These are phyloP conservation scores for Melipona quadrifasciata DNA, from an alignment of 1,140 invertebrate genomes.

Conservation along the genomic window DNA sequence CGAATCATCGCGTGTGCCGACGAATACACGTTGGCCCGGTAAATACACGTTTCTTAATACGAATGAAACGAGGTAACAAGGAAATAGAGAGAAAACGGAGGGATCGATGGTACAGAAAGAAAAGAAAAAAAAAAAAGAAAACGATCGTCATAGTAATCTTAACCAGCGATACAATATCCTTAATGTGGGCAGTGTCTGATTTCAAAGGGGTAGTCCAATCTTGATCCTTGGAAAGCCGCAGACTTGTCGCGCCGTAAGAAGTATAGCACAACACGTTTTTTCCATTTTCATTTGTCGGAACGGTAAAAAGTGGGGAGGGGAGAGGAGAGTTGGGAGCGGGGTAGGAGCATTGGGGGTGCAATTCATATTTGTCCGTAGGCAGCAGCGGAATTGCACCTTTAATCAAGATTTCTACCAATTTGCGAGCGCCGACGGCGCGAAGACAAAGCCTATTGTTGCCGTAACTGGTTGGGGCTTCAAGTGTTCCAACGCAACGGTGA, in stretches of 20 bases:
- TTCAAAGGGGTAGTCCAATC: conserved; percentile 30
- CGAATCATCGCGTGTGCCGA: conserved; percentile 13
- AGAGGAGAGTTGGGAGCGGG: conserved; percentile 8
- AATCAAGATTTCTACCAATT: conserved; percentile 83
- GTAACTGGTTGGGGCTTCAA: conserved; percentile 82
- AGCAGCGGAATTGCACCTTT: conserved; percentile 80
- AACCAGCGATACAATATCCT: conserved; percentile 6
- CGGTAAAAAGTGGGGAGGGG: conserved; percentile 31
- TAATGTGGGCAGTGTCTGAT: conserved; percentile 15
- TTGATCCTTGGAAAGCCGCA: conserved; percentile 34
- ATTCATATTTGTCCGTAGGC: conserved; percentile 78
- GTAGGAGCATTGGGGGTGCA: conserved; percentile 69
- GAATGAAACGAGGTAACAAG: neutral
- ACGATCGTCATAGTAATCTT: neutral
- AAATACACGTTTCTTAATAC: conserved; percentile 11
- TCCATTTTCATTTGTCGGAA: conserved; percentile 66
- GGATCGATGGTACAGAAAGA: neutral
- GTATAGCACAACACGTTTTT: conserved; percentile 54
- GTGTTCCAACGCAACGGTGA: conserved; percentile 78
- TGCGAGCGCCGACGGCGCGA: conserved; percentile 80
- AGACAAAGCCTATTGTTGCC: conserved; percentile 82
- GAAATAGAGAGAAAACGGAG: neutral
- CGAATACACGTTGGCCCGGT: neutral
- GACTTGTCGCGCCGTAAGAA: conserved; percentile 40
- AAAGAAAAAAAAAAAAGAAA: neutral